These are phyloP conservation scores for Danionella dracula DNA, from an alignment of 2,797 vertebrate species.

Conservation along the genomic window DNA sequence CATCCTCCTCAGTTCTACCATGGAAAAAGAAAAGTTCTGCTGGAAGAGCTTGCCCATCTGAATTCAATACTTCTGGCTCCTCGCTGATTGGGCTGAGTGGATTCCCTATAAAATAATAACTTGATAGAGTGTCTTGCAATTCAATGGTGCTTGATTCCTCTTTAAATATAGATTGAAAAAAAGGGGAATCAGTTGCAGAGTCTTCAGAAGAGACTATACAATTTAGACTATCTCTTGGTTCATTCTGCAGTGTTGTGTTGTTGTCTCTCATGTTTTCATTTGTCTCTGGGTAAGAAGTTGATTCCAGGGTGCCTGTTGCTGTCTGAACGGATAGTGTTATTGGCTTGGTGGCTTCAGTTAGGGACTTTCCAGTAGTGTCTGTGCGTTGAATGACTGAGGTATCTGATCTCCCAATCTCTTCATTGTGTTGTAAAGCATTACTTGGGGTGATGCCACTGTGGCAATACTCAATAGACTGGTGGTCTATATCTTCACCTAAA, in stretches of 20 bases:
- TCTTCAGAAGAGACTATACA: neutral
- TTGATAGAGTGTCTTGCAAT: constrained; percentile 55
- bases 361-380: neutral
- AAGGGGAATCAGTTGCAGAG: constrained; percentile 34
- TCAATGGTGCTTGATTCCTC: neutral
- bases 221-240: neutral
- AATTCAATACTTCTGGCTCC: neutral
- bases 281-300: neutral
- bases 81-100: neutral
- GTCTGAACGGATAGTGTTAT: neutral
- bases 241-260: neutral
- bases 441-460: neutral
- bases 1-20: neutral
- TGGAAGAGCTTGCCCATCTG: neutral
- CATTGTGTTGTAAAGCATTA: neutral
- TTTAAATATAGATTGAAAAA: constrained; percentile 43
- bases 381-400: neutral
- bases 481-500: neutral
- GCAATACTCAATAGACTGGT: neutral
- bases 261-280: neutral
- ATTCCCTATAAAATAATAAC: neutral
- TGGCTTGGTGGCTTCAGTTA: neutral
- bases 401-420: neutral
- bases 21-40: neutral
- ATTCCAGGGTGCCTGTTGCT: neutral